Conservation (phyloP, 2,113 vertebrate species). For the Thamnaconus septentrionalis region DNA sequence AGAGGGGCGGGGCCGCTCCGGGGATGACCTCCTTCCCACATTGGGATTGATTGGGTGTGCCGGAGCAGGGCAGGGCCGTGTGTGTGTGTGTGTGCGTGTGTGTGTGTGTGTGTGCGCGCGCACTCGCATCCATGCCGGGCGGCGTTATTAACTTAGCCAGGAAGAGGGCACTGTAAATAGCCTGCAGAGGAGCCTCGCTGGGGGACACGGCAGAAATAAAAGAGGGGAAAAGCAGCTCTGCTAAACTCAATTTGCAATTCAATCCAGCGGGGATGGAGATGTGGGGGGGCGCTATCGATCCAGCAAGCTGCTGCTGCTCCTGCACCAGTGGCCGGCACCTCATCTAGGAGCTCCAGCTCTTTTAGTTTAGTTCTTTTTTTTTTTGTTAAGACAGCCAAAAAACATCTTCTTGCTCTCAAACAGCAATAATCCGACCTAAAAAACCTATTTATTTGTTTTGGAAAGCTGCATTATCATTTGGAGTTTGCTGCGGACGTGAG, state of each 20-base stretch:
- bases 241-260: slow-evolving; percentile 76
- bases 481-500: no score
- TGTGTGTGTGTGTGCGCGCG: slow-evolving; percentile 7
- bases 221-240: slow-evolving; percentile 55
- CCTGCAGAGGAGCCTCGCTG: slow-evolving; percentile 61
- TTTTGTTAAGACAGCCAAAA: no score
- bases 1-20: slow-evolving; percentile 50
- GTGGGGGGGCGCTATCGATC: slow-evolving; percentile 60
- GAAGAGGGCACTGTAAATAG: slow-evolving; percentile 70
- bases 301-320: slow-evolving; percentile 48
- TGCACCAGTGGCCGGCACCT: slow-evolving; percentile 42
- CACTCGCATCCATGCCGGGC: slow-evolving; percentile 42
- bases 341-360: slow-evolving; percentile 15
- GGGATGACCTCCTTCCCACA: slow-evolving; percentile 65
- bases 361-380: no score
- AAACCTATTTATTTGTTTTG: no score
- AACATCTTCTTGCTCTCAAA: no score
- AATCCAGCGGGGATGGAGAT: slow-evolving; percentile 37
- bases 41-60: slow-evolving; percentile 69
- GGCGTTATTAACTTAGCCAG: slow-evolving; percentile 70
- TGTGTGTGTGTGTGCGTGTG: slow-evolving; percentile 50
- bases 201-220: slow-evolving; percentile 62
- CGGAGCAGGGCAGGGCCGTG: slow-evolving; percentile 59
- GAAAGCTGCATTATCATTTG: no score
- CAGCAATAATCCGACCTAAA: no score